Evolutionary conservation across 2,797 vertebrate species (phyloP).

Genomic region (Pogonophryne albipinna): DNA sequence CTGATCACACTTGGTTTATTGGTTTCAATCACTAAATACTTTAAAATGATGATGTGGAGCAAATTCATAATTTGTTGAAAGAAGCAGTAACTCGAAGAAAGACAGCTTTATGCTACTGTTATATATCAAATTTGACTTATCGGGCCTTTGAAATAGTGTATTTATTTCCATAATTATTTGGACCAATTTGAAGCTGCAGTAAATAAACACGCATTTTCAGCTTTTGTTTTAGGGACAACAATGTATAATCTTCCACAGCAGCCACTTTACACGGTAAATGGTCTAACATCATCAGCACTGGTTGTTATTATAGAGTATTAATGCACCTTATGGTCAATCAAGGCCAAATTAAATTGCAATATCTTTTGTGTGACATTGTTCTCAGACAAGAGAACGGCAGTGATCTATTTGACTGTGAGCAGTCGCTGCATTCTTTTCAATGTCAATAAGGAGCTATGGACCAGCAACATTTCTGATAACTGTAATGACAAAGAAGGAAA

Average conservation of each 20-base stretch:
- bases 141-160: background rate
- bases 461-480: slow-evolving; percentile 11
- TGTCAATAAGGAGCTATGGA: slow-evolving; percentile 38
- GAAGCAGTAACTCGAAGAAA: background rate
- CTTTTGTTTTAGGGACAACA: background rate
- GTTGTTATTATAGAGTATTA: background rate
- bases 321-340: slow-evolving; percentile 23
- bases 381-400: slow-evolving; percentile 29
- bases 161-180: background rate
- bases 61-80: background rate
- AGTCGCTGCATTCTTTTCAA: slow-evolving; percentile 46
- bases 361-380: slow-evolving; percentile 47
- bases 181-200: background rate
- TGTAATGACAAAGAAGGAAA: slow-evolving; percentile 19
- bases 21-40: background rate
- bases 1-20: background rate
- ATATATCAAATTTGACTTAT: background rate
- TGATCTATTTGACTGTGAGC: slow-evolving; percentile 18
- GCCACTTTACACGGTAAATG: background rate
- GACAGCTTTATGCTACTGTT: no score
- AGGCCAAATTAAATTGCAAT: slow-evolving; percentile 25
- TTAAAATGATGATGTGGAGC: background rate
- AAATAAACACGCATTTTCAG: background rate
- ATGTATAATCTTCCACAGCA: background rate
- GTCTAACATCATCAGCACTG: background rate